phyloP scores from a whole-genome alignment of 2,888 invertebrate species.

The Rugalucina vietnamica region DNA sequence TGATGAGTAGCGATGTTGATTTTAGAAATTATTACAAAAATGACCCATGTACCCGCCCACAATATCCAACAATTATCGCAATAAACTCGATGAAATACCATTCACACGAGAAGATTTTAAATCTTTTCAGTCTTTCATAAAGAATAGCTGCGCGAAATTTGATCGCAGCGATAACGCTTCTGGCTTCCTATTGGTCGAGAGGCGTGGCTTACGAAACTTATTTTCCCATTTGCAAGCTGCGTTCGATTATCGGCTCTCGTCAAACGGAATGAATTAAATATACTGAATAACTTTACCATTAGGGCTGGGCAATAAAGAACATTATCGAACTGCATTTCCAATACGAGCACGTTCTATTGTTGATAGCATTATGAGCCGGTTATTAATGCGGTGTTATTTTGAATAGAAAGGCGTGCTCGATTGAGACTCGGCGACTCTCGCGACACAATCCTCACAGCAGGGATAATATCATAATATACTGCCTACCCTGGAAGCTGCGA shows the following conservation, averaged over 20 bases:
- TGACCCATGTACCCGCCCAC: constrained; percentile 45
- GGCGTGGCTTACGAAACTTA: constrained; percentile 39
- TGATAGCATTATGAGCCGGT: constrained; percentile 36
- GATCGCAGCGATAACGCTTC: constrained; percentile 49
- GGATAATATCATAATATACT: too few species aligned
- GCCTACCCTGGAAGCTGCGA: too few species aligned
- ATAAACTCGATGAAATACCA: constrained; percentile 36
- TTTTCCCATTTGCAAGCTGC: not conserved
- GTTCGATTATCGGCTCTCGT: not conserved
- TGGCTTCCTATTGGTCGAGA: constrained; percentile 41
- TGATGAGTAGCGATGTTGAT: constrained; percentile 70
- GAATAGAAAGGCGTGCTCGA: not conserved
- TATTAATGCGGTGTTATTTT: not conserved
- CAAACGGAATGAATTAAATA: not conserved
- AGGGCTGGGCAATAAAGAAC: not conserved
- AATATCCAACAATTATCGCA: constrained; percentile 41
- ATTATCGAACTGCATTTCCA: constrained; percentile 25
- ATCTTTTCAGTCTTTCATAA: constrained; percentile 19
- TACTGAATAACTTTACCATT: not conserved
- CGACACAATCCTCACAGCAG: constrained; percentile 37
- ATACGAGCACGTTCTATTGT: too few species aligned
- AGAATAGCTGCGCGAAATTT: constrained; percentile 40
- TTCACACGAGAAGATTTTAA: constrained; percentile 35
- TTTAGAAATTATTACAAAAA: constrained; percentile 71
- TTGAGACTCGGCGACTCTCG: constrained; percentile 11